Conservation (phyloP, 2,113 vertebrate genomes). For the Numida meleagris region DNA sequence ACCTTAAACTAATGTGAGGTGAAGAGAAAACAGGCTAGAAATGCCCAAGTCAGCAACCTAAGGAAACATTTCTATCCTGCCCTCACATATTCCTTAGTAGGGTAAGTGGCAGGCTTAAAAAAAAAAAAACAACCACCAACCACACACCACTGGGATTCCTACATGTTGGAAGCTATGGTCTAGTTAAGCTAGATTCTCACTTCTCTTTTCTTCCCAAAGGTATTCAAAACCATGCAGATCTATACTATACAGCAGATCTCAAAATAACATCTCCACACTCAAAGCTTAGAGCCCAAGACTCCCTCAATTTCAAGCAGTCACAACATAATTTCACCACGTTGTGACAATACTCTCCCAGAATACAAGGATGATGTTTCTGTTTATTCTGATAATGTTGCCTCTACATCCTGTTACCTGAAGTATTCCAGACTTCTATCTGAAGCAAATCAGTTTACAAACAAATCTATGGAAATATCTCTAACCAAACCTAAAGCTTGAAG, state of each 20-base stretch:
- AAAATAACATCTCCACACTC: background rate
- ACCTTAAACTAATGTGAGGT: fast-evolving
- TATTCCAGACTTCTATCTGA: background rate
- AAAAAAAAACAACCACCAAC: too few relatives aligned
- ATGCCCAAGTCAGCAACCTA: background rate
- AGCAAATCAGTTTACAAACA: background rate
- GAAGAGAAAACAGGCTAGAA: background rate
- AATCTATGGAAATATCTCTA: background rate
- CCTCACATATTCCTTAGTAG: background rate
- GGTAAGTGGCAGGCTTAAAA: background rate
- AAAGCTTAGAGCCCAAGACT: background rate
- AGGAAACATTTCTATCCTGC: background rate
- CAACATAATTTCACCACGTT: background rate
- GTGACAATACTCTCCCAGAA: background rate
- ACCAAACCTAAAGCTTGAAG: background rate
- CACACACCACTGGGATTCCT: background rate
- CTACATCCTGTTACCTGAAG: background rate
- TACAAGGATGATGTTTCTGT: background rate
- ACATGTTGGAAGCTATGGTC: background rate
- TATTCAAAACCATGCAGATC: background rate
- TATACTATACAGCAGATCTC: background rate
- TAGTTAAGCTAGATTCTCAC: background rate
- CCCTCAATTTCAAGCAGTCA: background rate
- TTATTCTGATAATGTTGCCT: background rate
- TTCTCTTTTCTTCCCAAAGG: background rate